A percentile compares a stretch with the other conserved stretches of the same genome.
These are phyloP conservation scores for Labeo calbasu DNA, from an alignment of 2,797 vertebrate genomes.

Conservation along the genomic window DNA sequence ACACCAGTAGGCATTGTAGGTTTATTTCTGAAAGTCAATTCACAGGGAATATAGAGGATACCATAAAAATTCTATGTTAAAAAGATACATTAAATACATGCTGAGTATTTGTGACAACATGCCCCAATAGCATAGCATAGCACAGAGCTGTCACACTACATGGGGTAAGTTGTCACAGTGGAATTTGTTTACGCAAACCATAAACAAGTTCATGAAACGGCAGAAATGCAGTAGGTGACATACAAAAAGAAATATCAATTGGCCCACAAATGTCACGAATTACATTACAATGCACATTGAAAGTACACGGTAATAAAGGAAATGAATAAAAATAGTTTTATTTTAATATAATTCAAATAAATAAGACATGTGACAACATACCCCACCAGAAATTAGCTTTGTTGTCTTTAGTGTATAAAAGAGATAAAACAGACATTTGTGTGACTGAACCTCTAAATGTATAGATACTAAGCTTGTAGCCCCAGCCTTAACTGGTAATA, in stretches of 20 bases:
- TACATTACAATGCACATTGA: not conserved
- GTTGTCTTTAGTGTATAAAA: too few species aligned
- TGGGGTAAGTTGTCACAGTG: not conserved
- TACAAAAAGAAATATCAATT: too few species aligned
- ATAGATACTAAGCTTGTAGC: not conserved
- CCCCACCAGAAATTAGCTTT: not conserved
- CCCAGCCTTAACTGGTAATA: not conserved
- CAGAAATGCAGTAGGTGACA: not conserved
- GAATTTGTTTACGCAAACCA: not conserved
- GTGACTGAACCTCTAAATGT: not conserved
- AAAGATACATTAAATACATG: not conserved
- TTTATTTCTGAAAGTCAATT: not conserved
- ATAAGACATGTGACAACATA: not conserved
- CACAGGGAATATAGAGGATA: too few species aligned
- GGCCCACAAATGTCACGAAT: not conserved
- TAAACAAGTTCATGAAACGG: not conserved
- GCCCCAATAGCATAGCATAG: not conserved
- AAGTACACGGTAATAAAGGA: not conserved
- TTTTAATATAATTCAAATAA: too few species aligned
- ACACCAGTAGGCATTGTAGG: too few species aligned
- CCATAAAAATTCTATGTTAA: too few species aligned
- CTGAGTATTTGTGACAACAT: not conserved
- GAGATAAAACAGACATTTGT: not conserved
- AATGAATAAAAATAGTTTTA: not conserved
- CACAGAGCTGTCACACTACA: not conserved